Conservation (phyloP, 2,113 vertebrate species). For the Ammospiza nelsoni region DNA sequence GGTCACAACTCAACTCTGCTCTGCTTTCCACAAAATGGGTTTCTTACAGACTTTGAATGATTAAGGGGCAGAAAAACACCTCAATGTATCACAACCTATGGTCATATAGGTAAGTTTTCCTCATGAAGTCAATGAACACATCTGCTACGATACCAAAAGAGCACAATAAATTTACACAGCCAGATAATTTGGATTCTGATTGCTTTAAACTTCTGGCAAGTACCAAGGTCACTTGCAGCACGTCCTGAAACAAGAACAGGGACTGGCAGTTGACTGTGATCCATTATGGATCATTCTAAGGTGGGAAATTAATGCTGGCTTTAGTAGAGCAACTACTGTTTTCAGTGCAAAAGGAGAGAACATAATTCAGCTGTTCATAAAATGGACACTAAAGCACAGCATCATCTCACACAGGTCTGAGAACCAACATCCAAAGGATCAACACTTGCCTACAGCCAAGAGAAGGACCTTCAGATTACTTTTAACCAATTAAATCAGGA, state of each 20-base stretch:
- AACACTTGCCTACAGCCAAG: background rate
- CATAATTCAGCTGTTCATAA: background rate
- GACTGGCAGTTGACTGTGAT: background rate
- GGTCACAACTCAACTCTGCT: background rate
- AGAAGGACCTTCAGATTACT: background rate
- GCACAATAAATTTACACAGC: background rate
- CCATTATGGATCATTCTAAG: background rate
- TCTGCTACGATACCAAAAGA: fast-evolving
- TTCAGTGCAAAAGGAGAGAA: background rate
- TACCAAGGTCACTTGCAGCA: constrained; percentile 6
- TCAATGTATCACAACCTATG: background rate
- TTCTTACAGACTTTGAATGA: background rate
- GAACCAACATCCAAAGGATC: background rate
- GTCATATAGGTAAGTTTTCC: background rate
- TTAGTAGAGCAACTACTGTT: background rate
- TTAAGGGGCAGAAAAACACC: background rate
- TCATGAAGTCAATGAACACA: background rate
- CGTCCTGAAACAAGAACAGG: background rate
- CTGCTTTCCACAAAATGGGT: background rate
- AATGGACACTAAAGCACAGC: background rate
- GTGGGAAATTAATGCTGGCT: background rate
- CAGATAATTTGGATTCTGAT: background rate
- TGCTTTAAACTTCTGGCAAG: background rate
- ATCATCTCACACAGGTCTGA: background rate
- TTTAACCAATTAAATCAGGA: background rate